Base-by-base conservation (phyloP, 2,888 invertebrate genomes). In the Eupithecia abbreviata region DNA sequence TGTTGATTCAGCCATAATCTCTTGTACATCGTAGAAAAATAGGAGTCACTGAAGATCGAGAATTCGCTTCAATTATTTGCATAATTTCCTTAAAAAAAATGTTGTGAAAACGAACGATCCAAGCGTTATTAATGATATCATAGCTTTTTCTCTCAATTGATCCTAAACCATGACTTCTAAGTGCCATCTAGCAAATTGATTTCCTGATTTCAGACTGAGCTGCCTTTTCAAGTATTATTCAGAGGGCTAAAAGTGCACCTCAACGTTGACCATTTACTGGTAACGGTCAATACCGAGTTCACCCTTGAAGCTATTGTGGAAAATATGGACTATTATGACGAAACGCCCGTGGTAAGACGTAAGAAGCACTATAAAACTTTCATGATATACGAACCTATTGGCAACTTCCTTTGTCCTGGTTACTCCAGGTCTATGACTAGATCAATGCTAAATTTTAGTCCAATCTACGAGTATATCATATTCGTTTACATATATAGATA, bases 201-300 rank as follows among this genome's bases (percentile, higher is more conserved):
- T 58, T 58, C 55, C 58, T 66, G n/a, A n/a, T 88, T 87, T 75
- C 84, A 92, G 91, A 87, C 84, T 42, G 83, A 80, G 67, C 74
- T 91, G 10, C 85, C 86, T 3, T 83, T 91, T 62, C 77, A 79
- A 73, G 89, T 91, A 7, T 68, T 82, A 13, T 83, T 84, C 66
- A 85, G 89, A 70, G 85, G 81, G 5, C 72, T 90, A 4, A 81
- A 84, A 74, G 83, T 88, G 3, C 82, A 85, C 70, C 85, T 91
- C 3, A 89, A 83, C 66, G 79, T 87, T 3, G 88, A 91, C 68
- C 76, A 79, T 18, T 77, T 91, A 41, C 72, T 84, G 3, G 82
- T 91, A 18, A 81, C 88, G 6, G 67, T 79, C 0, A 77, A 83
- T 12, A 81, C 81, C 4, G 79, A 86, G 0, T 90, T 92, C 58